phyloP scores from a whole-genome alignment of 2,113 vertebrate genomes.

The Dromaius novaehollandiae region DNA sequence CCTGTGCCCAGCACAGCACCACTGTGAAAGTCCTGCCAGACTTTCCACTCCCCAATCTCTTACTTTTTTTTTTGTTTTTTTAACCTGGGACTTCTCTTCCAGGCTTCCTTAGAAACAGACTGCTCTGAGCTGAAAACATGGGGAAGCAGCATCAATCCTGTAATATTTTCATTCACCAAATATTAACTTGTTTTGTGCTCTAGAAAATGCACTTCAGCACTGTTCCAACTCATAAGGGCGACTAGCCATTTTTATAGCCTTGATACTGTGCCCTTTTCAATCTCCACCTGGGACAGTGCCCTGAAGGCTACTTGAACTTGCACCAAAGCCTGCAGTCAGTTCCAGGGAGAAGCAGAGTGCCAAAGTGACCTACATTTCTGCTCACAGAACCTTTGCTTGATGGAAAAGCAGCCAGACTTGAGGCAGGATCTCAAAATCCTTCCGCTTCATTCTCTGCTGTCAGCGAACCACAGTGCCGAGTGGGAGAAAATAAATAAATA shows the following conservation, averaged over 20 bases:
- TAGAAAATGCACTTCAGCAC: neutral
- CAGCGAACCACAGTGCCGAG: neutral
- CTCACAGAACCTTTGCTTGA: neutral
- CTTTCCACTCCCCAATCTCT: neutral
- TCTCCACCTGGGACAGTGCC: neutral
- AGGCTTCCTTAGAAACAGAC: neutral
- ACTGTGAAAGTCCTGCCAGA: neutral
- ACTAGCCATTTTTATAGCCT: neutral
- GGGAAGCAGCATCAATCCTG: neutral
- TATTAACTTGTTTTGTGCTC: neutral
- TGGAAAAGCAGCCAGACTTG: neutral
- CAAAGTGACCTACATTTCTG: conserved; percentile 17
- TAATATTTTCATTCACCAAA: neutral
- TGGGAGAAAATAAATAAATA: neutral
- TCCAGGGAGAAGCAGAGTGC: neutral
- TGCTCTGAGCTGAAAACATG: neutral
- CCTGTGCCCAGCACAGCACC: neutral
- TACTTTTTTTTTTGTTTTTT: neutral
- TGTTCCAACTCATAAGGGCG: neutral
- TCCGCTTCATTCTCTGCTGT: neutral
- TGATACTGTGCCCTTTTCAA: neutral
- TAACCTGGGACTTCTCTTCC: neutral
- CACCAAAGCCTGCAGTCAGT: neutral
- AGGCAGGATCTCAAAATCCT: neutral
- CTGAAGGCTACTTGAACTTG: conserved; percentile 10